phyloP scores from a whole-genome alignment of 2,888 invertebrate genomes.

The Muschampia plurimacula region DNA sequence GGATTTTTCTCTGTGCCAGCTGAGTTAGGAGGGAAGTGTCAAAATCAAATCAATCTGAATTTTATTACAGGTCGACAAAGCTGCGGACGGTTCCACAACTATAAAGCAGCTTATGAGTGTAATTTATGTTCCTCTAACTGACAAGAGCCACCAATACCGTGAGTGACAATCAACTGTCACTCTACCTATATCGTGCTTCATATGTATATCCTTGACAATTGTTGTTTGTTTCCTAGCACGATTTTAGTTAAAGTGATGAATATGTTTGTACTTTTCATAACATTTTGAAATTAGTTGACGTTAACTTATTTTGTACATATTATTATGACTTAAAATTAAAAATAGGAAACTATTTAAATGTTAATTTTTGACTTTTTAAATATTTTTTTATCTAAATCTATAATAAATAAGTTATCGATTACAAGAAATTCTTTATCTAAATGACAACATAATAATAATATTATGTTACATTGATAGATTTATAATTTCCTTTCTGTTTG shows the following conservation, averaged over 20 bases:
- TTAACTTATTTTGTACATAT: background rate
- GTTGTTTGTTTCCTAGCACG: slow-evolving; percentile 7
- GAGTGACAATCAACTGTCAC: slow-evolving; percentile 62
- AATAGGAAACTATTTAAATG: background rate
- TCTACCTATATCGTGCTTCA: slow-evolving; percentile 20
- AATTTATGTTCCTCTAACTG: slow-evolving; percentile 98
- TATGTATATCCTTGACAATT: slow-evolving; percentile 11
- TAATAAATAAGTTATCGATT: no score
- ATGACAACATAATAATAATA: no score
- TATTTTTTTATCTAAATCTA: no score
- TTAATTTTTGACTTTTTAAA: background rate
- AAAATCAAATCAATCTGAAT: background rate
- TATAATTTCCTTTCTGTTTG: no score
- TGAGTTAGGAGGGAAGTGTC: background rate
- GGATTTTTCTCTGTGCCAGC: background rate
- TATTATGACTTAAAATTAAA: background rate
- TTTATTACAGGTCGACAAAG: slow-evolving; percentile 92
- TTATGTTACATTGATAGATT: no score
- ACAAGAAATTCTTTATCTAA: no score
- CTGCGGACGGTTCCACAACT: slow-evolving; percentile 90
- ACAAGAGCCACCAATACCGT: slow-evolving; percentile 83
- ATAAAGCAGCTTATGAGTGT: slow-evolving; percentile 96
- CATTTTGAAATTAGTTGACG: background rate
- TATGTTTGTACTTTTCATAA: slow-evolving; percentile 9
- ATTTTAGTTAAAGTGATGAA: slow-evolving; percentile 25